Percentiles rank a stretch among this genome's conserved stretches.
These are phyloP conservation scores for Poecile atricapillus DNA, from an alignment of 2,113 vertebrate species.

Conservation along the genomic window DNA sequence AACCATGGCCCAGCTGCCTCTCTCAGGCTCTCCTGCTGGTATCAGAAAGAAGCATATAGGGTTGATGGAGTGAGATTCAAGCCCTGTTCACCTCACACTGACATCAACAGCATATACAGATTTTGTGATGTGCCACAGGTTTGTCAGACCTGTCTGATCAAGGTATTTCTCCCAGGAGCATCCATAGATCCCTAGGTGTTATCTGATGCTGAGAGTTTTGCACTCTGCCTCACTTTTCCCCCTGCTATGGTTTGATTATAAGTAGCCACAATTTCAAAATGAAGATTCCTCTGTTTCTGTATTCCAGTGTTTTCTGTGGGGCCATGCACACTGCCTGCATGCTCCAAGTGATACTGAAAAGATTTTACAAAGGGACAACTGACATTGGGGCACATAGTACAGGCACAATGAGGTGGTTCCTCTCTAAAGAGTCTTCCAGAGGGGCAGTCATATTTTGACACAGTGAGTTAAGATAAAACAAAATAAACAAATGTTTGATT, in stretches of 20 bases:
- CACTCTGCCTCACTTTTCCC: not conserved
- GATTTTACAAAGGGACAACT: not conserved
- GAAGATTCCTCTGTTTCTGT: not conserved
- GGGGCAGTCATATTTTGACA: not conserved
- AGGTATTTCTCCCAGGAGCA: not conserved
- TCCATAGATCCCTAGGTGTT: not conserved
- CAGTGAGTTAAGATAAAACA: not conserved
- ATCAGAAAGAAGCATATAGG: not conserved
- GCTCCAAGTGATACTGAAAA: not conserved
- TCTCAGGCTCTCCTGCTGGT: not conserved
- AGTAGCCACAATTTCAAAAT: not conserved
- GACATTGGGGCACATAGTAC: not conserved
- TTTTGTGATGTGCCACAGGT: not conserved
- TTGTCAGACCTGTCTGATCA: not conserved
- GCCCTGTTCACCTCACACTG: not conserved
- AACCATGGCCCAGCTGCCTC: not conserved
- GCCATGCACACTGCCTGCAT: rapidly evolving
- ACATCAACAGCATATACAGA: rapidly evolving
- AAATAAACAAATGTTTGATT: not conserved
- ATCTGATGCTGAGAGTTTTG: not conserved
- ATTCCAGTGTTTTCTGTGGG: not conserved
- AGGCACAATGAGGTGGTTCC: not conserved
- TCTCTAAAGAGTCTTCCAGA: not conserved
- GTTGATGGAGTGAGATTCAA: not conserved
- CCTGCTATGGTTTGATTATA: not conserved